Base-by-base conservation (phyloP, 2,797 vertebrate species). In the Tolypeutes matacus region DNA sequence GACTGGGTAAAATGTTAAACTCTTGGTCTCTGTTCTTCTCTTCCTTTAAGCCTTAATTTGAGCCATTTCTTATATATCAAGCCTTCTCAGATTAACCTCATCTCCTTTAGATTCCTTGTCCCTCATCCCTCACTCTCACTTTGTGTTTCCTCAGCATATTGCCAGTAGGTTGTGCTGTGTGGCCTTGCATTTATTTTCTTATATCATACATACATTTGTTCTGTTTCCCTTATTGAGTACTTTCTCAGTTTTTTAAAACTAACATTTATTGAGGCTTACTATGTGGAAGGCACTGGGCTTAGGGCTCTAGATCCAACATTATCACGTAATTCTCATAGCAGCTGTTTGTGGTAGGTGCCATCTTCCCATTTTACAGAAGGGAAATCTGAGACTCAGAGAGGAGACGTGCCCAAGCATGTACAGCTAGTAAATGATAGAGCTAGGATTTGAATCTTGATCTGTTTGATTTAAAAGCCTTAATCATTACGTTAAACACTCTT, bases 111-210 rank as follows among this genome's bases (percentile, higher is more conserved):
- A 67, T 20, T 23, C n/a, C 39, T 34, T 7, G 1, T 17, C 8
- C 27, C 34, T 49, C 27, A 56, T 15, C 29, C 27, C 39, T 34
- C 12, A 3, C 8, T 23, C 34, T 49, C 27, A 29, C 25, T 78
- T 69, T 49, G 46, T 72, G 53, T 84, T 84, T 90, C 93, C 89
- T 58, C 53, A 86, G 85, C 82, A 2, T 60, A 10, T 60, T 86
- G 42, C 87, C 81, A 92, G 90, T 69, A 92, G 91, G 91, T 53
- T 89, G 90, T 92, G 84, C 88, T 95, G 39, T 93, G 90, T 60
- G 76, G 76, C 91, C 65, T 91, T 67, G 65, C 20, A 62, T 93
- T 39, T 69, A 39, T 85, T 84, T 72, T 93, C 60, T 93, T 46
- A 21, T 25, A 18, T 60, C 36, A 11, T 18, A 2, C 42, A 11